These are phyloP conservation scores for Corynorhinus townsendii DNA, from an alignment of 2,113 vertebrate genomes.

Conservation along the genomic window DNA sequence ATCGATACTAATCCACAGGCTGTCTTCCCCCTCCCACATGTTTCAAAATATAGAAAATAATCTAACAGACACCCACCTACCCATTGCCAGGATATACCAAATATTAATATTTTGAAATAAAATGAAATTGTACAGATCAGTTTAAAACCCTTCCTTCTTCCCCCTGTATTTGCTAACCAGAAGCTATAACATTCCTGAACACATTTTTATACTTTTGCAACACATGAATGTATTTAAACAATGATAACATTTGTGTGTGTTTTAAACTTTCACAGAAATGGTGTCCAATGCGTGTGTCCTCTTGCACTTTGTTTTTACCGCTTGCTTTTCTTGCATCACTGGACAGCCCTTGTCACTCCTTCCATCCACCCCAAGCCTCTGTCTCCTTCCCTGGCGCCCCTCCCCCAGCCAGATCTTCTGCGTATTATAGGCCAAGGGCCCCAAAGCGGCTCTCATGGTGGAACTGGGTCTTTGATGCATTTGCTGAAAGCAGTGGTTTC, in stretches of 20 bases:
- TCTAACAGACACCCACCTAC: background rate
- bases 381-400: background rate
- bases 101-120: background rate
- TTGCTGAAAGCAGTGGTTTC: background rate
- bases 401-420: background rate
- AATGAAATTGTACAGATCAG: background rate
- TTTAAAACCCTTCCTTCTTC: background rate
- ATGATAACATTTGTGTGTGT: background rate
- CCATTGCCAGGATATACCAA: background rate
- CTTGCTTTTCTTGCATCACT: background rate
- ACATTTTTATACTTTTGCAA: background rate
- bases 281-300: background rate
- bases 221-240: background rate
- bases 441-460: background rate
- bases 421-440: background rate
- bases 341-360: background rate
- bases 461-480: background rate
- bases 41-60: background rate
- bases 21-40: background rate
- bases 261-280: background rate
- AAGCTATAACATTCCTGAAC: background rate
- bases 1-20: background rate
- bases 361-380: background rate
- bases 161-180: background rate
- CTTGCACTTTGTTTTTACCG: background rate